Percentiles rank a stretch among this genome's conserved stretches.
Conservation (phyloP, 2,797 vertebrate genomes). For the Anguilla marmorata region DNA sequence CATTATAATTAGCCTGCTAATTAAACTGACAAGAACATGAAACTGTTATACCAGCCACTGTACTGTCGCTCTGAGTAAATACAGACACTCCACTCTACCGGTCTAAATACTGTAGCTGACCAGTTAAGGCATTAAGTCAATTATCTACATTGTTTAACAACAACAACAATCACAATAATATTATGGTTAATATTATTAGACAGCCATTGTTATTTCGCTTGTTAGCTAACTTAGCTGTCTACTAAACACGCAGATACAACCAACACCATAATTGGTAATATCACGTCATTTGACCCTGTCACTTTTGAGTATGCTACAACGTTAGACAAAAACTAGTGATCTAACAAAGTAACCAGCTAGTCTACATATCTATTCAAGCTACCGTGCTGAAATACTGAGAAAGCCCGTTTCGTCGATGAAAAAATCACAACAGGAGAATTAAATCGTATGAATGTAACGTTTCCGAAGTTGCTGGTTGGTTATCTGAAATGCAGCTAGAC, state of each 20-base stretch:
- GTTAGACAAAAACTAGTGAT: constrained; percentile 10
- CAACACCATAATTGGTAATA: constrained; percentile 18
- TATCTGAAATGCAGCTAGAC: constrained; percentile 14
- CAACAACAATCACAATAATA: background rate
- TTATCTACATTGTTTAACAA: background rate
- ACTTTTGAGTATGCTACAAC: background rate
- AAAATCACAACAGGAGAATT: background rate
- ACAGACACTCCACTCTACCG: background rate
- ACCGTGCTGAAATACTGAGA: background rate
- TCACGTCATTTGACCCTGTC: constrained; percentile 19
- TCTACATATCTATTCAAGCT: background rate
- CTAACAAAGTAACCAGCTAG: background rate
- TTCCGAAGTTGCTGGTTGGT: background rate
- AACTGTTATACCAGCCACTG: background rate
- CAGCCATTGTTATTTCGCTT: background rate
- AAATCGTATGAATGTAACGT: background rate
- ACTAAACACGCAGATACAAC: constrained; percentile 5
- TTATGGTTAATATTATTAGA: background rate
- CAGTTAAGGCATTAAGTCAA: background rate
- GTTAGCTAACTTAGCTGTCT: background rate
- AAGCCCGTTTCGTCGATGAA: background rate
- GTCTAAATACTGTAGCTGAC: background rate
- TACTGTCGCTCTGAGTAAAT: background rate
- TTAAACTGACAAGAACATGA: background rate
- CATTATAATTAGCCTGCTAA: background rate